Base-by-base conservation (phyloP, 2,888 invertebrate species). In the Dryobota labecula region DNA sequence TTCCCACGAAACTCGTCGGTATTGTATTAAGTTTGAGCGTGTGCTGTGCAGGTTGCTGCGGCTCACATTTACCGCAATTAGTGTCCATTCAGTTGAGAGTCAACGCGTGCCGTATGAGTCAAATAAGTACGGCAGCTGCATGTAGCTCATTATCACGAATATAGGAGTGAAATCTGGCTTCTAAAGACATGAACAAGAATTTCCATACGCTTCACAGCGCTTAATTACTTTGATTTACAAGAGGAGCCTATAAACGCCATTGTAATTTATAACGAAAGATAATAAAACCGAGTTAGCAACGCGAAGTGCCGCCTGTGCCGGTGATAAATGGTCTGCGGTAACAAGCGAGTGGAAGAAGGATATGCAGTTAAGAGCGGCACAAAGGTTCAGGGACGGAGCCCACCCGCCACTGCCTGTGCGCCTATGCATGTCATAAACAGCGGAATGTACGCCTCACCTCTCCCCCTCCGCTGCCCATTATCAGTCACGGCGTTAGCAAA, bases 61-160 rank as follows among this genome's bases (percentile, higher is more conserved):
- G 84, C 88, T 86, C 89, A 89, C 90, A 89, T 92, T 91, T 89
- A 87, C 89, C 85, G 89, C 92, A 94, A 94, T 94, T 94, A 94
- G 89, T 90, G 90, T 84, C 90, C 93, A 94, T 94, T 94, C 90
- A 94, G 87, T 84, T 87, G 84, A 62, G 63, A 82, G 63, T 18
- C 85, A 88, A 92, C 92, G 91, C 93, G 93, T 94, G 94, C 93
- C 90, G 85, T 80, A 89, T 80, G 87, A 89, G 88, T 88, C 86
- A 88, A 90, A 89, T 88, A 86, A 87, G 81, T 87, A 86, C 84
- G 78, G 88, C 88, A 88, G 88, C 88, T 89, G 88, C 84, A 87
- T 80, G 73, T 38, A 56, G 54, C 60, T 77, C 65, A 84, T 78
- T 68, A 73, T 66, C 57, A 63, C 38, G n/a, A 38, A 27, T 65